Percentiles rank a stretch among this genome's conserved stretches.
These are phyloP conservation scores for Tetheella fluctuosa DNA, from an alignment of 2,888 invertebrate species.

Conservation along the genomic window DNA sequence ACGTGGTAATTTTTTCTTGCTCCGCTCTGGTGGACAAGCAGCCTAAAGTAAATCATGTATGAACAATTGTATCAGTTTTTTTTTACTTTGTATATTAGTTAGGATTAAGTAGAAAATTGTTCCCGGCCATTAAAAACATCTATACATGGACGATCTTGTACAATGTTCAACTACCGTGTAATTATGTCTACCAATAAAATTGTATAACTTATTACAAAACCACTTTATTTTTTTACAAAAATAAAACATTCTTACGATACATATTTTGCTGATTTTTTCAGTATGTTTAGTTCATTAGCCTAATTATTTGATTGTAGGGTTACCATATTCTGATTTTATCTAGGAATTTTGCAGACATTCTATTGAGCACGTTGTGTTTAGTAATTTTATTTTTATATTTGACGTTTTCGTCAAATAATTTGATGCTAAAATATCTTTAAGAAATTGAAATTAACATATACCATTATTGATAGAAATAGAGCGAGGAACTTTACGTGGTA, in stretches of 20 bases:
- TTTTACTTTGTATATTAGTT: no score
- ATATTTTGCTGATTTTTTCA: constrained; percentile 1
- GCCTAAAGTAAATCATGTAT: no score
- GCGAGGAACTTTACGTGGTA: no score
- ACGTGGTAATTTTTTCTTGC: no score
- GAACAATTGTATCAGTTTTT: no score
- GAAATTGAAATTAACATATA: no score
- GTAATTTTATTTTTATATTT: no score
- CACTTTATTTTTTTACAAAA: neutral
- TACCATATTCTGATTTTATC: neutral
- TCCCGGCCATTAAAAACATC: neutral
- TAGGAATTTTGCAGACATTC: neutral
- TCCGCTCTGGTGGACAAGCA: no score
- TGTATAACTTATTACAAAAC: neutral
- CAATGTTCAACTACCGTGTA: neutral
- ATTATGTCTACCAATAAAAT: neutral
- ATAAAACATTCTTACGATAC: neutral
- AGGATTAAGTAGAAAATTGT: no score
- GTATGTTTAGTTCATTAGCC: constrained; percentile 5
- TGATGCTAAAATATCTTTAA: no score
- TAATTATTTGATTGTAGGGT: neutral
- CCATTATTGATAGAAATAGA: no score
- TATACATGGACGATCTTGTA: neutral
- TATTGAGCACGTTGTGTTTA: neutral
- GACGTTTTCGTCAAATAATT: no score